Evolutionary conservation across 2,797 vertebrate genomes (phyloP), one percentile per base, ranked within the genome.

Genomic region (Neosilurus hyrtlii): DNA sequence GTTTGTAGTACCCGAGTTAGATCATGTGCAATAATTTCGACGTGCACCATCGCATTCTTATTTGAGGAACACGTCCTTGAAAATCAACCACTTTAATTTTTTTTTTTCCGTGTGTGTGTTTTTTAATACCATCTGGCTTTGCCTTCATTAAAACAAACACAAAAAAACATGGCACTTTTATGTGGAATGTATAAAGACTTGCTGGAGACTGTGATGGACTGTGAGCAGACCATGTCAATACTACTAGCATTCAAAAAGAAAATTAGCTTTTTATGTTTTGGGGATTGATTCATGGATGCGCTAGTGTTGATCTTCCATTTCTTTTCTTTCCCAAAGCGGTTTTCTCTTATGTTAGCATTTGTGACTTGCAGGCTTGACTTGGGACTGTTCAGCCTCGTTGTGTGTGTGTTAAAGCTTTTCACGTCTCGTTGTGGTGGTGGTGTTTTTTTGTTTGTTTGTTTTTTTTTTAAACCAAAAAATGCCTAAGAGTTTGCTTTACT

Each of bases 21-120:
- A 56, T 72, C 67, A 94, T 93, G 93, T 95, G 93, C 94, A 94
- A 94, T 94, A 94, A 94, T 89, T 89, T 92, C 91, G 12, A 91
- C 92, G 91, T 93, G 94, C 91, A 90, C 91, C 91, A 88, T 93
- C 89, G 91, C 92, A 93, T 94, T 91, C 92, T 92, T 84, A 61
- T 89, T 90, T 91, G 84, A 85, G 84, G 63, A 78, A 49, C 89
- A 90, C 88, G 90, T 89, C 88, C 91, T 91, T 88, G 88, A 88
- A 61, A 30, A 54, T 68, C 61, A 61, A 80, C 74, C 81, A 84
- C 66, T 65, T 57, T 72, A 4, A 61, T 82, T 67, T 35, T 51
- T 65, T 26, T 20, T 37, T 26, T 20, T 9, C 11, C 12, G 2
- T 73, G 20, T 26, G n/a, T 62, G 56, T 78, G 72, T 24, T 10